Evolutionary conservation across 2,797 vertebrate species (phyloP).

Genomic region (Poliocrania exsul): DNA sequence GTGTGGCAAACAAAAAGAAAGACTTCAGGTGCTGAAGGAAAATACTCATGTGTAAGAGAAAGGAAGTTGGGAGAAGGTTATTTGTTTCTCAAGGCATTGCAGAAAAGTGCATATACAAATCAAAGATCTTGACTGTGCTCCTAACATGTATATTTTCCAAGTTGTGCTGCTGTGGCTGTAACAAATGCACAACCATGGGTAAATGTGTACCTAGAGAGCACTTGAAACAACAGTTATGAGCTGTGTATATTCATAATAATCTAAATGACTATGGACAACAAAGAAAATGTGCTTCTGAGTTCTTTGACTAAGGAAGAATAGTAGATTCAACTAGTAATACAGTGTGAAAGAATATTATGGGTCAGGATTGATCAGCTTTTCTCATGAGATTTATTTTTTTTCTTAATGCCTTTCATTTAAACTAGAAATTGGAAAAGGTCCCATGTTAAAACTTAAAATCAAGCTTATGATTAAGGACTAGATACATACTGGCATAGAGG

Average conservation of each 20-base stretch:
- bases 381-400: neutral
- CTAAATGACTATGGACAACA: neutral
- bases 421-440: neutral
- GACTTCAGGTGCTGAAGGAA: neutral
- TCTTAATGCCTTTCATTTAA: neutral
- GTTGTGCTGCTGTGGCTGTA: neutral
- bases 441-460: neutral
- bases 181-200: neutral
- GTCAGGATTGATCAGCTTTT: neutral
- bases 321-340: neutral
- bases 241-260: neutral
- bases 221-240: neutral
- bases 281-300: neutral
- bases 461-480: neutral
- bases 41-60: neutral
- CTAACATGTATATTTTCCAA: neutral
- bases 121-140: neutral
- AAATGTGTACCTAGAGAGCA: fast-evolving
- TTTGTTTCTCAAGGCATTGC: neutral
- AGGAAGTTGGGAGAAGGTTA: neutral
- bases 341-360: neutral
- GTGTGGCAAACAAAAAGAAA: neutral
- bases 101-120: neutral
- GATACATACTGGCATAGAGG: neutral
- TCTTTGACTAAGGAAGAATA: neutral